Evolutionary conservation across 2,113 vertebrate species (phyloP).

Genomic region (Hemichromis elongatus): DNA sequence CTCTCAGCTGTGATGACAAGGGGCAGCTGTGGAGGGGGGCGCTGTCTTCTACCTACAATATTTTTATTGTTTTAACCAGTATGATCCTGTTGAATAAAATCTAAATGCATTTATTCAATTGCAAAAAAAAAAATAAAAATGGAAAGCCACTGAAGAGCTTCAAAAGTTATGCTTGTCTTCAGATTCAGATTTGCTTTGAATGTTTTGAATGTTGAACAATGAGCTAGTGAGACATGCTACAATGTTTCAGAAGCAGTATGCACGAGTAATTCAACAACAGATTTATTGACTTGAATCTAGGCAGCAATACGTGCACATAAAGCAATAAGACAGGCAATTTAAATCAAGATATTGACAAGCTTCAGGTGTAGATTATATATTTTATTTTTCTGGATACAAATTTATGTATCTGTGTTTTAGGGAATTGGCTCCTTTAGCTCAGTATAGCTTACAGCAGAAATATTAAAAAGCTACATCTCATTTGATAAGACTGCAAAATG

Average conservation of each 20-base stretch:
- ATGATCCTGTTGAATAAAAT: neutral
- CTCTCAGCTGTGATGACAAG: neutral
- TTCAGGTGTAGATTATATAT: neutral
- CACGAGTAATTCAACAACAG: neutral
- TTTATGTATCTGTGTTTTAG: neutral
- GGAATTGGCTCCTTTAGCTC: conserved; percentile 4
- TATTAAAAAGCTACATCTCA: neutral
- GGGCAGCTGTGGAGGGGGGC: neutral
- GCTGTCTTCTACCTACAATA: neutral
- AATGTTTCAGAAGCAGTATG: neutral
- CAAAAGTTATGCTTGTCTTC: neutral
- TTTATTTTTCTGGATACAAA: neutral
- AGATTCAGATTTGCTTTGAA: neutral
- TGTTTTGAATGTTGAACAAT: neutral
- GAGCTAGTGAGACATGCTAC: neutral
- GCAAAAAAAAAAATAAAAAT: too few species aligned
- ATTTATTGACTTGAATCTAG: neutral
- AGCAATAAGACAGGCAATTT: neutral
- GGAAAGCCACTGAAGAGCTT: neutral
- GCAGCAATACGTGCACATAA: neutral
- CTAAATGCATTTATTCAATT: neutral
- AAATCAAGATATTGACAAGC: neutral
- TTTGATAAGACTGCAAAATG: neutral
- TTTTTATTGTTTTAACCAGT: neutral
- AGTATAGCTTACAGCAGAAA: neutral